These are phyloP conservation scores for Oenanthe melanoleuca DNA, from an alignment of 2,113 vertebrate species.

Conservation along the genomic window DNA sequence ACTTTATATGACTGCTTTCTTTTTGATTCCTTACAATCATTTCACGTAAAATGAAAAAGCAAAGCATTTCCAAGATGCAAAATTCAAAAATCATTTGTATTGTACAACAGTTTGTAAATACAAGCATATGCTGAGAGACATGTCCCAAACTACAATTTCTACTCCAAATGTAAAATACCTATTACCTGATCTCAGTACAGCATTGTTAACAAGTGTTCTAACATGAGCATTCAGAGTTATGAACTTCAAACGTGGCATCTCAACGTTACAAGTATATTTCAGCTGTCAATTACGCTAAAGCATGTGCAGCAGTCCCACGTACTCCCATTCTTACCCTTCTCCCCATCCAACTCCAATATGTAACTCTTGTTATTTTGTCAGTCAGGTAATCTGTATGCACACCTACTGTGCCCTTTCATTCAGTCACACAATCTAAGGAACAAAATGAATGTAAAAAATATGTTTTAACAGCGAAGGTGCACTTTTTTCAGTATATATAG, in stretches of 20 bases:
- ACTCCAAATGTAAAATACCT: neutral
- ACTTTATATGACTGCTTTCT: neutral
- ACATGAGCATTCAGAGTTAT: neutral
- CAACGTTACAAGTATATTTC: neutral
- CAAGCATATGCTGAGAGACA: neutral
- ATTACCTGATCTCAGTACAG: neutral
- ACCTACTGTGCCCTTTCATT: neutral
- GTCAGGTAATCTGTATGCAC: neutral
- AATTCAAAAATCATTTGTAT: neutral
- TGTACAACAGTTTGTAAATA: neutral
- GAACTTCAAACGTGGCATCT: neutral
- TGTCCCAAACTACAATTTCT: neutral
- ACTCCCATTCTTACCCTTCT: neutral
- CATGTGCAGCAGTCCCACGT: neutral
- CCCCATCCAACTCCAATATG: neutral
- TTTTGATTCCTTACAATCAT: neutral
- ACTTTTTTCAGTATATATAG: conserved; percentile 29
- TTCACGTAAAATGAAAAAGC: neutral
- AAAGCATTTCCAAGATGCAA: neutral
- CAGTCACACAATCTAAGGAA: neutral
- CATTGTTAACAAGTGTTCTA: neutral
- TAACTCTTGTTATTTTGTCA: neutral
- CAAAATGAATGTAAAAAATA: neutral
- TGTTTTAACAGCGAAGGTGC: neutral
- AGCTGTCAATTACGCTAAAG: neutral